phyloP scores from a whole-genome alignment of 2,797 vertebrate species.

The Phrynocephalus vlangalii region DNA sequence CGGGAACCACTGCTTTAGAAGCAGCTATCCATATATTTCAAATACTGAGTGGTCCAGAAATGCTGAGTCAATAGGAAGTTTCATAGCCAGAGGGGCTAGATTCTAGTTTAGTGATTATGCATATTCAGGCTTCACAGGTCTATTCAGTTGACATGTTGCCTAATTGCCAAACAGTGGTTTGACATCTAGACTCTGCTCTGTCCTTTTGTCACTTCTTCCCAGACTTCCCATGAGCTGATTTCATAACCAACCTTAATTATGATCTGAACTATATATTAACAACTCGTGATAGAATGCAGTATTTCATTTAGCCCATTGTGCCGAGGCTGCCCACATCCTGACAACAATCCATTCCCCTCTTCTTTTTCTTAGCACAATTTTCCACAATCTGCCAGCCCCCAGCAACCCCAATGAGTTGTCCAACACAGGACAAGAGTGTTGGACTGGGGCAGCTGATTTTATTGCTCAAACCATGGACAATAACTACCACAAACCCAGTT shows the following conservation, averaged over 20 bases:
- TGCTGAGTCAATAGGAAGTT: neutral
- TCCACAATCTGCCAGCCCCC: neutral
- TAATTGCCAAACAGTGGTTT: neutral
- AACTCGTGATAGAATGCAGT: neutral
- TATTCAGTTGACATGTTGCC: neutral
- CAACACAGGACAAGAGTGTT: neutral
- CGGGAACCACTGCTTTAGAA: too few species aligned
- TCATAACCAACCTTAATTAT: neutral
- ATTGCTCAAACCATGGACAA: constrained; percentile 14
- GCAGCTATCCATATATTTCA: too few species aligned
- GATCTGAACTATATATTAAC: neutral
- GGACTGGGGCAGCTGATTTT: neutral
- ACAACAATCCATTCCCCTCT: constrained; percentile 34
- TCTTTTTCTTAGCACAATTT: constrained; percentile 19
- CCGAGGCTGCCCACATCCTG: neutral
- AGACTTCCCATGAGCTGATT: too few species aligned
- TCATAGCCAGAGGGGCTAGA: neutral
- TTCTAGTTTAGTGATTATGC: neutral
- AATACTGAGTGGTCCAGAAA: too few species aligned
- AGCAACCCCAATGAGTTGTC: neutral
- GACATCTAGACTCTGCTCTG: neutral
- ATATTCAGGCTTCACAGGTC: neutral
- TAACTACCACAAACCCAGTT: constrained; percentile 37
- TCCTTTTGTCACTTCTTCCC: too few species aligned
- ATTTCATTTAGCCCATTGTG: neutral